Evolutionary conservation across 2,113 vertebrate species (phyloP).

Genomic region (Salvelinus alpinus): DNA sequence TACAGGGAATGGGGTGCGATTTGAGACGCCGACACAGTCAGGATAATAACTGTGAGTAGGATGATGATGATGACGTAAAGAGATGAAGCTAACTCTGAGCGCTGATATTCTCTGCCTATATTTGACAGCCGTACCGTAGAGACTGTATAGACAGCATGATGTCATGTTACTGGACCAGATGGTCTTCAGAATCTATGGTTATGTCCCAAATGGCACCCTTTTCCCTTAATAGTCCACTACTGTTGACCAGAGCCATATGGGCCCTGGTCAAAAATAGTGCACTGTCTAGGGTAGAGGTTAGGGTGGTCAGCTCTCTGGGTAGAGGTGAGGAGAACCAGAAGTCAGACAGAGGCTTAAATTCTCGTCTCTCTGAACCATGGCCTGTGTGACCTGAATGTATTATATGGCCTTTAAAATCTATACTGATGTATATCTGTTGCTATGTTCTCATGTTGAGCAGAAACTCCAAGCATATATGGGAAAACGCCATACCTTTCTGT

Average conservation of each 20-base stretch:
- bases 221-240: no score
- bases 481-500: conserved; percentile 22
- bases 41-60: conserved; percentile 23
- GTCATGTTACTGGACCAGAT: conserved; percentile 60
- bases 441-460: neutral
- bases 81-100: conserved; percentile 47
- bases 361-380: no score
- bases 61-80: conserved; percentile 44
- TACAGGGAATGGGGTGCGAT: no score
- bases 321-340: no score
- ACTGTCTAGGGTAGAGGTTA: no score
- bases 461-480: conserved; percentile 31
- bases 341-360: no score
- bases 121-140: conserved; percentile 57
- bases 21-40: neutral
- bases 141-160: conserved; percentile 46
- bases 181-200: conserved; percentile 37
- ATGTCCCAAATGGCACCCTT: no score
- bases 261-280: no score
- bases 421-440: neutral
- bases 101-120: conserved; percentile 51
- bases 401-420: no score
- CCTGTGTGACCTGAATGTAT: no score
- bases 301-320: no score
- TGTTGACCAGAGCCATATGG: no score